These are phyloP conservation scores for Harmothoe impar DNA, from an alignment of 2,888 invertebrate genomes.

Conservation along the genomic window DNA sequence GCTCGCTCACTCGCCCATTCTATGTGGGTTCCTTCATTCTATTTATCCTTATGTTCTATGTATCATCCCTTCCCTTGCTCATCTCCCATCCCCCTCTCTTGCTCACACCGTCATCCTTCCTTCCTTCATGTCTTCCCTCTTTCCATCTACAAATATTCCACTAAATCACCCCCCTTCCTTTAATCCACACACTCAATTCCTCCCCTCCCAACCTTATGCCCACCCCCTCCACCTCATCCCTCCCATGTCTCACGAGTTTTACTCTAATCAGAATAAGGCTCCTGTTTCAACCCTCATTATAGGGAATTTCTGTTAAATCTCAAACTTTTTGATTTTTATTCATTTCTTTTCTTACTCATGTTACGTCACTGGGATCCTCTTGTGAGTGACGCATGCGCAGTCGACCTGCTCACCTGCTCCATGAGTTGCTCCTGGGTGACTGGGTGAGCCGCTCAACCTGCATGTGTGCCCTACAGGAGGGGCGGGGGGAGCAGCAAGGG, in stretches of 20 bases:
- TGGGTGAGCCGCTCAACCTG: too few species aligned
- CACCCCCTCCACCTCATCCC: neutral
- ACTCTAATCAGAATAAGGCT: neutral
- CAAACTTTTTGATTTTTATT: neutral
- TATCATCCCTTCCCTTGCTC: neutral
- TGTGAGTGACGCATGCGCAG: too few species aligned
- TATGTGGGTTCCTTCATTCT: too few species aligned
- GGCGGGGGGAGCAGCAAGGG: too few species aligned
- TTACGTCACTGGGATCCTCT: too few species aligned
- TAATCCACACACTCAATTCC: neutral
- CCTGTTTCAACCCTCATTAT: slow-evolving; percentile 14
- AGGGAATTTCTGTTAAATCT: slow-evolving; percentile 6
- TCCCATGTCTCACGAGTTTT: neutral
- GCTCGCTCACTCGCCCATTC: too few species aligned
- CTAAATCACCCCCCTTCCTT: neutral
- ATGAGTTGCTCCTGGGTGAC: too few species aligned
- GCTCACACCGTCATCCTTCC: neutral
- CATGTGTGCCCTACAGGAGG: too few species aligned
- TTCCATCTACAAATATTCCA: neutral
- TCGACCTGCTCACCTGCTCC: too few species aligned
- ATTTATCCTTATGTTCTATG: too few species aligned
- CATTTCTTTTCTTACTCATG: too few species aligned
- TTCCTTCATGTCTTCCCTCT: neutral
- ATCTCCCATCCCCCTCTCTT: neutral
- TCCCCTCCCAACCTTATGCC: neutral